These are phyloP conservation scores for Danaus chrysippus DNA, from an alignment of 2,888 invertebrate genomes.

Conservation along the genomic window DNA sequence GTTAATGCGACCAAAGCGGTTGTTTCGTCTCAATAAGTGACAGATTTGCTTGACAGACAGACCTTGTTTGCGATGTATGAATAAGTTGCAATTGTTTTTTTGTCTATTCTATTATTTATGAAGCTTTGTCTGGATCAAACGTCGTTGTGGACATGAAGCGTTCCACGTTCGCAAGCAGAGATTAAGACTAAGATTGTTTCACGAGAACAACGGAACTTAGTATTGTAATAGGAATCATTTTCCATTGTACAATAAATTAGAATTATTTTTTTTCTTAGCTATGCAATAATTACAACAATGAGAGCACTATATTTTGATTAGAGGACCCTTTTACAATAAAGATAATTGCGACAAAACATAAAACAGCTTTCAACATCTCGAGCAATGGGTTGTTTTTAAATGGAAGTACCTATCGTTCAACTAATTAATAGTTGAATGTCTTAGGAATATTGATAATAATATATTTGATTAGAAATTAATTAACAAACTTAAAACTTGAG, in stretches of 20 bases:
- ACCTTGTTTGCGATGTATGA: constrained; percentile 70
- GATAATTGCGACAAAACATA: not conserved
- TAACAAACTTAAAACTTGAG: not conserved
- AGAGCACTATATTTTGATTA: constrained; percentile 2
- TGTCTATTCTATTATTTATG: constrained; percentile 48
- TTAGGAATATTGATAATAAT: not conserved
- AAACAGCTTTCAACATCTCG: not conserved
- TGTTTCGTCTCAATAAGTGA: constrained; percentile 68
- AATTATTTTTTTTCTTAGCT: not conserved
- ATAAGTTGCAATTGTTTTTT: constrained; percentile 76
- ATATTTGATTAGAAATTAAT: not conserved
- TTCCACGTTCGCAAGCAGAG: too few species aligned
- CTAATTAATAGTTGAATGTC: not conserved
- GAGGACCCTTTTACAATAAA: not conserved
- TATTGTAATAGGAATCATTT: too few species aligned
- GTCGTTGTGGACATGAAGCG: not conserved
- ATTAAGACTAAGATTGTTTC: too few species aligned
- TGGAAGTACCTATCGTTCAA: too few species aligned
- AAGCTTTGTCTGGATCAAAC: constrained; percentile 31
- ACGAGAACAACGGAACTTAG: too few species aligned
- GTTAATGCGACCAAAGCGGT: constrained; percentile 74
- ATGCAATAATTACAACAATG: constrained; percentile 4
- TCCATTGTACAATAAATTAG: not conserved
- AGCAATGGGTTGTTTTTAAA: too few species aligned
- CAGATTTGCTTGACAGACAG: constrained; percentile 76